Percentiles rank a stretch among this genome's conserved stretches.
phyloP scores from a whole-genome alignment of 1,140 invertebrate genomes.

The Zaprionus inermis region DNA sequence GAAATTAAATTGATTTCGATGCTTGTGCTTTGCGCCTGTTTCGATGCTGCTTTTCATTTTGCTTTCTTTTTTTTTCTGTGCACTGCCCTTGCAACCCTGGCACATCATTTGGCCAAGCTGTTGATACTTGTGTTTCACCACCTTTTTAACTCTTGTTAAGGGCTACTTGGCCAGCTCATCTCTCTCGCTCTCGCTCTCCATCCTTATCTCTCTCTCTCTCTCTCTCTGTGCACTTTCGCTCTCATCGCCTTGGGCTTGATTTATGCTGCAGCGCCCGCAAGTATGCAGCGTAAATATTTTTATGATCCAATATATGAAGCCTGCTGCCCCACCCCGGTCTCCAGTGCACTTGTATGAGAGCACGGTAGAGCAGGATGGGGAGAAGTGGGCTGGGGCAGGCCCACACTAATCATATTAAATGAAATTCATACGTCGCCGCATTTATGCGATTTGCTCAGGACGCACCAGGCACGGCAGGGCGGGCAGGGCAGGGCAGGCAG shows the following conservation, averaged over 20 bases:
- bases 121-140: conserved; percentile 56
- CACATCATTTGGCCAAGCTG: conserved; percentile 15
- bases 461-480: conserved; percentile 1
- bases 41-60: conserved; percentile 21
- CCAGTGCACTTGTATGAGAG: conserved; percentile 64
- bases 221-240: neutral
- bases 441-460: conserved; percentile 71
- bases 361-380: conserved; percentile 51
- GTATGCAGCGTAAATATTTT: conserved; percentile 78
- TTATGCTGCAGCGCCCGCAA: conserved; percentile 73
- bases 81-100: conserved; percentile 40
- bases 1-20: conserved; percentile 77
- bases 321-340: neutral
- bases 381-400: conserved; percentile 40
- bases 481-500: neutral
- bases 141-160: conserved; percentile 47
- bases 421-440: conserved; percentile 82
- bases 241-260: conserved; percentile 59
- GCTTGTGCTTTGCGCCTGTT: conserved; percentile 13
- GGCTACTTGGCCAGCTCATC: neutral
- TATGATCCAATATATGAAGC: conserved; percentile 65
- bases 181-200: neutral
- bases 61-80: neutral
- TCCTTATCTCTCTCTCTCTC: neutral
- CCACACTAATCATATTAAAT: conserved; percentile 81